Base-by-base conservation (phyloP, 2,113 vertebrate genomes). In the Otocyon megalotis region DNA sequence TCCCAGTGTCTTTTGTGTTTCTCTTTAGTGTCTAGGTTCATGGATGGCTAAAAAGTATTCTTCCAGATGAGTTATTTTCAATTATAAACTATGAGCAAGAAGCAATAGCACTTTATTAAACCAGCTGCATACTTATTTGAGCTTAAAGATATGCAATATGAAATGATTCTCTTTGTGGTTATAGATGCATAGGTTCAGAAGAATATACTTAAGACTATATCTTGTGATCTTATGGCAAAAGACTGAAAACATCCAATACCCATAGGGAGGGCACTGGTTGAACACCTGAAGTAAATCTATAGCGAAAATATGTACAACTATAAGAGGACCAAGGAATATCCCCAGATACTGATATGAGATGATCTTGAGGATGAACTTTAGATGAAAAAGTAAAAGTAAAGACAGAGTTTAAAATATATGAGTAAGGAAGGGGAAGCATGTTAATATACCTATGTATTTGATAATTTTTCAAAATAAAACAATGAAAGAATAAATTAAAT, bases 401-500 rank as follows among this genome's bases (percentile, higher is more conserved):
- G 12, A 30, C 3, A 20, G 26, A 50, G 22, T 80, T 94, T 54
- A 28, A 58, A 43, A 85, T 58, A 28, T 50, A 24, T 72, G 8
- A 56, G 28, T 71, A 76, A 69, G 24, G 2, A n/a, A 74, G n/a
- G 26, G 15, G 48, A 60, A 13, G 30, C 62, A 82, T 58, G 58
- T 71, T 69, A 69, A 76, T 53, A 72, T 16, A 48, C 0, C 58
- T 7, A 54, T 16, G 4, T 8, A 26, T 83, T 79, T 93, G 2
- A 19, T 91, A 80, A 48, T 87, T 83, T 95, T 79, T 79, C 4
- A 65, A 83, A 95, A 43, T 58, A 87, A 87, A 90, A 48, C 24
- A 72, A 86, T 87, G 28, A 85, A 72, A 72, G 10, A 80, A 54
- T 54, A 79, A 24, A 32, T 28, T 60, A 88, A 63, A 79, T 54